Conservation (phyloP, 2,113 vertebrate genomes). For the Pterocles orientalis region DNA sequence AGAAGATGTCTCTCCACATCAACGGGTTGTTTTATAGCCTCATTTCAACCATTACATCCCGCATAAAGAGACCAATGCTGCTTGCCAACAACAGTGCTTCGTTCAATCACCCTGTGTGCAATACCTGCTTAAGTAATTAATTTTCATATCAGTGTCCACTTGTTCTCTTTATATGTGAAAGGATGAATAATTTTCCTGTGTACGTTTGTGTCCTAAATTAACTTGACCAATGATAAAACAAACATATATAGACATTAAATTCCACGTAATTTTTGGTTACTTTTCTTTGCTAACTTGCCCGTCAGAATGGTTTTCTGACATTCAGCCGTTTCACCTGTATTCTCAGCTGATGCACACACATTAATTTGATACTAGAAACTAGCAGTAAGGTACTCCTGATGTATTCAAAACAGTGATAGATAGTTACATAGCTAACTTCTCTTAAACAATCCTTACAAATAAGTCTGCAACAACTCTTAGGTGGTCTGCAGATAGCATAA, state of each 20-base stretch:
- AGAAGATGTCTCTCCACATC: not conserved
- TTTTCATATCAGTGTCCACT: not conserved
- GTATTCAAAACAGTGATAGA: not conserved
- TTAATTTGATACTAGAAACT: not conserved
- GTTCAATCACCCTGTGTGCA: not conserved
- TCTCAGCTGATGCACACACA: not conserved
- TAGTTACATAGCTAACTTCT: not conserved
- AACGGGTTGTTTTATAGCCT: not conserved
- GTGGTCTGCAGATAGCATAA: not conserved
- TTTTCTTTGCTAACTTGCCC: not conserved
- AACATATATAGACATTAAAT: not conserved
- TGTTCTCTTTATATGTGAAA: not conserved
- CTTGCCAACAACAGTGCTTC: not conserved
- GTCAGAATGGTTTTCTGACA: not conserved
- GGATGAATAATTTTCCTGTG: not conserved
- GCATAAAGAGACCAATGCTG: not conserved
- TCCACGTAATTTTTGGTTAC: not conserved
- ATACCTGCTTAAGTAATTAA: not conserved
- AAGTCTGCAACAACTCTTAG: not conserved
- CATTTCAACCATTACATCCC: not conserved
- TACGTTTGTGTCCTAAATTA: not conserved
- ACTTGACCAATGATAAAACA: not conserved
- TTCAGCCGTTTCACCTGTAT: not conserved
- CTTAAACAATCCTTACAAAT: not conserved
- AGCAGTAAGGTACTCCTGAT: not conserved